Evolutionary conservation across 1,140 invertebrate genomes (phyloP), one percentile per base, ranked within the genome.

Genomic region (Geopemphigus sp.): DNA sequence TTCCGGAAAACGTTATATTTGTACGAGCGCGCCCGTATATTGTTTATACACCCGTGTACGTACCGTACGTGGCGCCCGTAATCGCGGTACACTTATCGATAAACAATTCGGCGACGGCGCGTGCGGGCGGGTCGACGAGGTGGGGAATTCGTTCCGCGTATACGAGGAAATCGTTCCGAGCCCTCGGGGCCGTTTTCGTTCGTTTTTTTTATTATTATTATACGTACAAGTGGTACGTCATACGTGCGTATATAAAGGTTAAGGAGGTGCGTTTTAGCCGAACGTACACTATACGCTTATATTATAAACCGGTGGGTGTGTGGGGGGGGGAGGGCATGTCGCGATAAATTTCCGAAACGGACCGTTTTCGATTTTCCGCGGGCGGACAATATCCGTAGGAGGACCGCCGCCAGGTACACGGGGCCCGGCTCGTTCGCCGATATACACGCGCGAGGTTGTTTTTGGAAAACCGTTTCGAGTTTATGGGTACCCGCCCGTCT

Each of bases 81-180:
- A 68, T 50, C 57, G 17, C 32, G 32, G n/a, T 26, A 61, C 14
- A 6, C 39, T 39, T 78, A 78, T 78, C 57, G 74, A 78, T 78
- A 78, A 78, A 78, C 74, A 61, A 78, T 78, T 78, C 57, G 22
- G 22, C n/a, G n/a, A n/a, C n/a, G n/a, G n/a, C n/a, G n/a, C n/a
- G n/a, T n/a, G n/a, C n/a, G n/a, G n/a, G n/a, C n/a, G n/a, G n/a
- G n/a, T n/a, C n/a, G n/a, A n/a, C n/a, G n/a, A n/a, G n/a, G n/a
- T n/a, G n/a, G n/a, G 29, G 24, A 54, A 54, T 53, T 63, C 39
- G 74, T 59, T 78, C 32, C 32, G 54, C 0, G 29, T 22, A 39
- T 32, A 56, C 39, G 57, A 63, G 74, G 74, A 59, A 76, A 78
- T 78, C 57, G 29, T 78, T 63, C 63, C 24, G 57, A 50, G 74